A percentile compares a stretch with the other conserved stretches of the same genome.
phyloP scores from a whole-genome alignment of 2,888 invertebrate genomes.

The Caenorhabditis drosophilae region DNA sequence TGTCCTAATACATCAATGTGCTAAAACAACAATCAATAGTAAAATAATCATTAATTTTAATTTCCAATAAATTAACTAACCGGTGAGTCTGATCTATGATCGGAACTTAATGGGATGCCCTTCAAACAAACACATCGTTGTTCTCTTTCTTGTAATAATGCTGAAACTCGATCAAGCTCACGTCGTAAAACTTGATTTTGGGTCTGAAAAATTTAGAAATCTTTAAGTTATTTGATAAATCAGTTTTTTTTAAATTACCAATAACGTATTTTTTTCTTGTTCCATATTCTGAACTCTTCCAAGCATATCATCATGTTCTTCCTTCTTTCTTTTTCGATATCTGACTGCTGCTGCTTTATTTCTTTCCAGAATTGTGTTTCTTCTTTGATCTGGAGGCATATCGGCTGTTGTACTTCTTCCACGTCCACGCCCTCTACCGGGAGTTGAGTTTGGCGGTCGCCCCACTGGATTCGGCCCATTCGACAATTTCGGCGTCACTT shows the following conservation, averaged over 20 bases:
- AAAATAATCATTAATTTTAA: too few species aligned
- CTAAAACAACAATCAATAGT: constrained; percentile 12
- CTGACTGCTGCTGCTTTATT: constrained; percentile 68
- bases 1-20: constrained; percentile 7
- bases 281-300: constrained; percentile 62
- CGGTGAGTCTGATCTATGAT: constrained; percentile 6
- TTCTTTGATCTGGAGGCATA: constrained; percentile 64
- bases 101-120: constrained; percentile 30
- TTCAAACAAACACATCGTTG: constrained; percentile 60
- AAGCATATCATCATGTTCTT: constrained; percentile 68
- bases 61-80: too few species aligned
- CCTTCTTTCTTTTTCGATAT: constrained; percentile 68
- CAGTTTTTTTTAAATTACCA: constrained; percentile 9
- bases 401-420: constrained; percentile 57
- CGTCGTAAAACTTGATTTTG: constrained; percentile 63
- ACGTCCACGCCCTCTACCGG: constrained; percentile 52
- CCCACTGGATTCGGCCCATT: constrained; percentile 30
- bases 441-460: constrained; percentile 34
- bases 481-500: constrained; percentile 8
- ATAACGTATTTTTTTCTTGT: constrained; percentile 53
- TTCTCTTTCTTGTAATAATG: constrained; percentile 59
- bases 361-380: constrained; percentile 51
- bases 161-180: constrained; percentile 63
- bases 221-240: constrained; percentile 17
- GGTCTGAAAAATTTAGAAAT: constrained; percentile 52